Evolutionary conservation across 2,113 vertebrate genomes (phyloP).

Genomic region (Cepphus grylle): DNA sequence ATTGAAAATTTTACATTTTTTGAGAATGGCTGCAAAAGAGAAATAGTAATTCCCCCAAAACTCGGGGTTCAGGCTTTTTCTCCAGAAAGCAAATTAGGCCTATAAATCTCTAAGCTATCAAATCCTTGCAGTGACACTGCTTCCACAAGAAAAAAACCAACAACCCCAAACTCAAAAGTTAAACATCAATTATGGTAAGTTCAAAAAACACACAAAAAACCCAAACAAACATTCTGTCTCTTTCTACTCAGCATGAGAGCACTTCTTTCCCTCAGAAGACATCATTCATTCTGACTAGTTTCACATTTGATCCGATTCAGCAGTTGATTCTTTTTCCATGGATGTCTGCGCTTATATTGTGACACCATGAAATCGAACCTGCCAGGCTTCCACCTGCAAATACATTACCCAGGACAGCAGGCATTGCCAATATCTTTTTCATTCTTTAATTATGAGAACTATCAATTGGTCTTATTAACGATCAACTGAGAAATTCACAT

Average conservation of each 20-base stretch:
- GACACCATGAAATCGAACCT: slow-evolving; percentile 26
- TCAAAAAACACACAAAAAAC: not conserved
- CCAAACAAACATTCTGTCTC: not conserved
- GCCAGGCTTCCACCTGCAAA: not conserved
- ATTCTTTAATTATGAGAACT: not conserved
- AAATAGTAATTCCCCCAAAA: not conserved
- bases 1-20: not conserved
- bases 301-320: slow-evolving; percentile 35
- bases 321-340: not conserved
- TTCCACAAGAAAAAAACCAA: not conserved
- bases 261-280: slow-evolving; percentile 4
- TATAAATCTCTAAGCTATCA: not conserved
- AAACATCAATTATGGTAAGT: not conserved
- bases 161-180: not conserved
- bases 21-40: not conserved
- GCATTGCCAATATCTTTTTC: not conserved
- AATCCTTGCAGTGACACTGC: not conserved
- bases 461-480: not conserved
- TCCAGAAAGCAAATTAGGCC: not conserved
- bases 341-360: not conserved
- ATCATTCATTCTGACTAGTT: slow-evolving; percentile 8
- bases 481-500: not conserved
- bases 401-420: not conserved
- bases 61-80: not conserved
- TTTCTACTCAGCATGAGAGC: not conserved